Conservation (phyloP, 1,140 invertebrate genomes). For the Diabrotica undecimpunctata region DNA sequence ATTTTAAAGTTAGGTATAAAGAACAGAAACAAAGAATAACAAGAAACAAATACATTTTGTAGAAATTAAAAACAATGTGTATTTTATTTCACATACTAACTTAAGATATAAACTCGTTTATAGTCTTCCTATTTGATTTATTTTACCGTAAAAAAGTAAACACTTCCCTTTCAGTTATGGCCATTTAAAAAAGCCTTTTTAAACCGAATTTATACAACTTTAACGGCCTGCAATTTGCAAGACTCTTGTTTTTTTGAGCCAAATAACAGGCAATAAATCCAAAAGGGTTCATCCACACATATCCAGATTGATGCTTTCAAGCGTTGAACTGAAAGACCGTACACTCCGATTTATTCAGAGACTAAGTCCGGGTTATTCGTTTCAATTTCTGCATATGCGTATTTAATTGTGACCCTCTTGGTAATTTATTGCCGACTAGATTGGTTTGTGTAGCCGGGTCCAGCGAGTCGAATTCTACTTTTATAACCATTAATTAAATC, state of each 20-base stretch:
- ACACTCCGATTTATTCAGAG: slow-evolving; percentile 32
- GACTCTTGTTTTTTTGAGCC: slow-evolving; percentile 15
- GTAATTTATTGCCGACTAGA: slow-evolving; percentile 23
- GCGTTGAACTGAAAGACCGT: slow-evolving; percentile 27
- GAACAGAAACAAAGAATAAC: no score
- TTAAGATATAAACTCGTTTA: no score
- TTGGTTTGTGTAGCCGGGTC: slow-evolving; percentile 34
- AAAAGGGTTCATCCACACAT: slow-evolving; percentile 15
- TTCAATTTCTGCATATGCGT: slow-evolving; percentile 36
- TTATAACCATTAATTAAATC: slow-evolving; percentile 40
- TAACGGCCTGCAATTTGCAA: slow-evolving; percentile 5
- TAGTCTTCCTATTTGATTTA: no score
- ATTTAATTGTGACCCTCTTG: slow-evolving; percentile 35
- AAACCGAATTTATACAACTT: slow-evolving; percentile 2
- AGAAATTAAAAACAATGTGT: no score
- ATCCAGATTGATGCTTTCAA: slow-evolving; percentile 30
- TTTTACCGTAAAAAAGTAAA: neutral
- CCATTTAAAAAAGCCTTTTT: neutral
- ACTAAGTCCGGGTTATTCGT: slow-evolving; percentile 24
- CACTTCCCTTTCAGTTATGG: neutral
- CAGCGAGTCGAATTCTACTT: slow-evolving; percentile 23
- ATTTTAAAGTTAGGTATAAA: no score
- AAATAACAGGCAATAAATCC: slow-evolving; percentile 22
- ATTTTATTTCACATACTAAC: no score
- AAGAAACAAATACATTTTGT: no score